Evolutionary conservation across 92 coral and sea anemone species (phyloP).

Genomic region (Phymanthus crucifer): DNA sequence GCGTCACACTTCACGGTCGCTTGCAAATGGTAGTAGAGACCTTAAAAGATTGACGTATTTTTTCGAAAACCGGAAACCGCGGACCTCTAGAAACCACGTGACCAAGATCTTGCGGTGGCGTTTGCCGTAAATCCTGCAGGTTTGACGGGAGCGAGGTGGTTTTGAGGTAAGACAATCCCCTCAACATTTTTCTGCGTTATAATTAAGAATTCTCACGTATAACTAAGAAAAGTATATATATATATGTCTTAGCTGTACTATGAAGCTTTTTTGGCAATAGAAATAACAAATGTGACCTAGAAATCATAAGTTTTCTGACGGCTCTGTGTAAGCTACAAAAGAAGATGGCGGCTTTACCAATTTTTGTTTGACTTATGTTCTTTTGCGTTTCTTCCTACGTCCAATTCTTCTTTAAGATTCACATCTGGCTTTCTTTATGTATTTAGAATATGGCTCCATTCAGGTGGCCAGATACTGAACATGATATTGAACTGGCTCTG

Average conservation of each 20-base stretch:
- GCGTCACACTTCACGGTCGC: no score
- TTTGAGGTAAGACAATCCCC: slow-evolving; percentile 37
- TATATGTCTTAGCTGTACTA: slow-evolving; percentile 8
- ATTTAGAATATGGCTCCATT: slow-evolving; percentile 57
- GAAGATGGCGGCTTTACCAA: slow-evolving; percentile 8
- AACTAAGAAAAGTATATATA: background rate
- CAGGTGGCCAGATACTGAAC: slow-evolving; percentile 48
- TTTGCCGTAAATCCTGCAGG: slow-evolving; percentile 27
- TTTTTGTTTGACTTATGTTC: no score
- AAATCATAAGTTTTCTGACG: slow-evolving; percentile 13
- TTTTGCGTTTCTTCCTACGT: background rate
- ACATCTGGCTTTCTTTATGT: background rate
- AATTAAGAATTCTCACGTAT: slow-evolving; percentile 24
- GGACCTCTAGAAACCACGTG: slow-evolving; percentile 40
- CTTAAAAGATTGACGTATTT: slow-evolving; percentile 36
- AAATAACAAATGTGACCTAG: slow-evolving; percentile 20
- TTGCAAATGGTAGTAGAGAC: no score
- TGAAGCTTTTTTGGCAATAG: slow-evolving; percentile 14
- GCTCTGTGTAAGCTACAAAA: background rate
- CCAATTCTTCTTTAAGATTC: background rate
- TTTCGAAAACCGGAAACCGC: slow-evolving; percentile 47
- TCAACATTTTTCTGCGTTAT: slow-evolving; percentile 31
- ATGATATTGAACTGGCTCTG: slow-evolving; percentile 34
- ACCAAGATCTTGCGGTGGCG: slow-evolving; percentile 44
- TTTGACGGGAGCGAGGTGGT: slow-evolving; percentile 23